A percentile compares a stretch with the other conserved stretches of the same genome.
These are phyloP conservation scores for Mobula hypostoma DNA, from an alignment of 2,113 vertebrate genomes.

Conservation along the genomic window DNA sequence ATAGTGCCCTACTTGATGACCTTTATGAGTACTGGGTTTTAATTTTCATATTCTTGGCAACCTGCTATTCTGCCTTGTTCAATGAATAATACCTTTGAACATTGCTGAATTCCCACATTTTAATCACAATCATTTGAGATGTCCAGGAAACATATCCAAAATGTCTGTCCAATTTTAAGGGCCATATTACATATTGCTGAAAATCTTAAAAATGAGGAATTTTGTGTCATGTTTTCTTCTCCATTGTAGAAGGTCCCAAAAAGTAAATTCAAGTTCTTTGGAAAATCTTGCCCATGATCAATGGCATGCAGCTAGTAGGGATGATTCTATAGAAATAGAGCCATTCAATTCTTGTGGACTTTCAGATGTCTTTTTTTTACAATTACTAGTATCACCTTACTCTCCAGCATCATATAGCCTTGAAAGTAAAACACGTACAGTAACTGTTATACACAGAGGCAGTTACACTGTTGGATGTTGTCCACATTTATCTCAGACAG, in stretches of 20 bases:
- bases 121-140: no score
- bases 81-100: background rate
- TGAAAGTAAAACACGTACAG: background rate
- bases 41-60: background rate
- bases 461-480: background rate
- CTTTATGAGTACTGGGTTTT: background rate
- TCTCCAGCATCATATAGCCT: background rate
- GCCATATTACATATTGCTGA: background rate
- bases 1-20: background rate
- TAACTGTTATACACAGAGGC: background rate
- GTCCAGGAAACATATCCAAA: background rate
- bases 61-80: background rate
- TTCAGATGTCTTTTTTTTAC: background rate
- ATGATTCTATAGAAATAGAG: background rate
- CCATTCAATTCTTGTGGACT: background rate
- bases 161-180: background rate
- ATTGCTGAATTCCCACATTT: no score
- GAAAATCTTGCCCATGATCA: background rate
- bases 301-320: background rate
- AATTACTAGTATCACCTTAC: background rate
- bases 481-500: background rate
- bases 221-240: background rate
- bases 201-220: background rate
- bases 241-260: background rate
- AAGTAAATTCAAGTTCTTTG: background rate